A percentile compares a stretch with the other conserved stretches of the same genome.
These are phyloP conservation scores for Sthenelais limicola DNA, from an alignment of 2,888 invertebrate species.

Conservation along the genomic window DNA sequence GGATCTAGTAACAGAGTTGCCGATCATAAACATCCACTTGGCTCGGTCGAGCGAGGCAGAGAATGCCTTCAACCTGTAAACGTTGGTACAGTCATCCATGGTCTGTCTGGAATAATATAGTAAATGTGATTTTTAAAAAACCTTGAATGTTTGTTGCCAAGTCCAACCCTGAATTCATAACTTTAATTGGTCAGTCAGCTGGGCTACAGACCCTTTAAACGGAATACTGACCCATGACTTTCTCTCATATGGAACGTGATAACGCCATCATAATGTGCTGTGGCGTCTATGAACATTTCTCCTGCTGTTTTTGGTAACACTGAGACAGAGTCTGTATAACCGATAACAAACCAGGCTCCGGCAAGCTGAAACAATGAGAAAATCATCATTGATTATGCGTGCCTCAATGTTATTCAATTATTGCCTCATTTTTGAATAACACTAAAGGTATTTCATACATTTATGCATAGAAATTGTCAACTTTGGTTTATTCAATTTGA, in stretches of 20 bases:
- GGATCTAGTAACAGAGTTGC: not conserved
- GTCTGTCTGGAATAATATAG: too few species aligned
- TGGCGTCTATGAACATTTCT: slow-evolving; percentile 17
- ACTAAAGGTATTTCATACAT: too few species aligned
- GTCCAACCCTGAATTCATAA: too few species aligned
- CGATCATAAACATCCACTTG: slow-evolving; percentile 10
- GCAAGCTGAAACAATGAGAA: slow-evolving; percentile 4
- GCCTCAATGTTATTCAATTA: not conserved
- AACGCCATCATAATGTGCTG: not conserved
- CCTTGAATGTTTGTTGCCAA: too few species aligned
- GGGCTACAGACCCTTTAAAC: too few species aligned
- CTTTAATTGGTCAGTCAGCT: too few species aligned
- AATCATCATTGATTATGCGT: not conserved
- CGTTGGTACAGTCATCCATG: not conserved
- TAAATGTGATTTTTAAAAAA: too few species aligned
- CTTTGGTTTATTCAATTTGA: too few species aligned
- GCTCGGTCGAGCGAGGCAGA: slow-evolving; percentile 20
- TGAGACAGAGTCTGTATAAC: not conserved
- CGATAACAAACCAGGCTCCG: slow-evolving; percentile 14
- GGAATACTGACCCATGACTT: not conserved
- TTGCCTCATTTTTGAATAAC: too few species aligned
- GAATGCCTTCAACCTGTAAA: slow-evolving; percentile 2
- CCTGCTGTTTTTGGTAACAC: not conserved
- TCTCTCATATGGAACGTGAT: slow-evolving; percentile 1
- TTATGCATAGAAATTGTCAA: too few species aligned